phyloP scores from a whole-genome alignment of 1,140 invertebrate species.

The Drosophila melanica region DNA sequence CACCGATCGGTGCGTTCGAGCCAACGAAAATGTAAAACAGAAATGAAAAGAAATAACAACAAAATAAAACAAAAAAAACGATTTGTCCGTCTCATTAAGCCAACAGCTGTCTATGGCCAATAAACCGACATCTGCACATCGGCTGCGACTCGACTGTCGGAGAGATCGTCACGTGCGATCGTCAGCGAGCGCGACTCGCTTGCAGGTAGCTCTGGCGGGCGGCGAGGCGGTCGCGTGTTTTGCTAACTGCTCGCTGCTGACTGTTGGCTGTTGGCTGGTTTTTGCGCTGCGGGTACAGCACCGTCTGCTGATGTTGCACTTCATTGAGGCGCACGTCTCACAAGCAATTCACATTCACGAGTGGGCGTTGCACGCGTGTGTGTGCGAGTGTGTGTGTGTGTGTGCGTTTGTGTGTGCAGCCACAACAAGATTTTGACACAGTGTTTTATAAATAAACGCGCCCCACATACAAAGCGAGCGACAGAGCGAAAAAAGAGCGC shows the following conservation, averaged over 20 bases:
- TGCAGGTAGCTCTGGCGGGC: slow-evolving; percentile 12
- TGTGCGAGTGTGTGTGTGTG: slow-evolving; percentile 23
- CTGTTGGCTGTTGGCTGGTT: slow-evolving; percentile 1
- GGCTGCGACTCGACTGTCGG: not conserved
- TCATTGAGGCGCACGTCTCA: slow-evolving; percentile 49
- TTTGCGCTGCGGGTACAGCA: slow-evolving; percentile 55
- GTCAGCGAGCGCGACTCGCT: not conserved
- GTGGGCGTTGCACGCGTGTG: slow-evolving; percentile 54
- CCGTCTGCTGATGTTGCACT: slow-evolving; percentile 61
- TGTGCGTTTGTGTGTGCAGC: slow-evolving; percentile 40
- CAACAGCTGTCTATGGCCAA: slow-evolving; percentile 35
- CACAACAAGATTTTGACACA: slow-evolving; percentile 79
- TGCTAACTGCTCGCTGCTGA: not conserved
- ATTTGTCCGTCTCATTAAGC: slow-evolving; percentile 14
- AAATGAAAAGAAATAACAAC: no score
- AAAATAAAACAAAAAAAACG: no score
- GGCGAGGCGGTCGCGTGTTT: not conserved
- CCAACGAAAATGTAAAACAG: no score
- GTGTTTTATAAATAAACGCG: slow-evolving; percentile 81
- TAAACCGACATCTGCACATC: slow-evolving; percentile 32
- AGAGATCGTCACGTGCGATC: slow-evolving; percentile 40
- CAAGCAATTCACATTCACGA: slow-evolving; percentile 58
- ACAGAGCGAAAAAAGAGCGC: slow-evolving; percentile 9
- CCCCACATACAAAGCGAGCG: slow-evolving; percentile 60
- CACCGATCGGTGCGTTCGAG: slow-evolving; percentile 1